Conservation (phyloP, 2,113 vertebrate genomes). For the Spilogale gracilis region DNA sequence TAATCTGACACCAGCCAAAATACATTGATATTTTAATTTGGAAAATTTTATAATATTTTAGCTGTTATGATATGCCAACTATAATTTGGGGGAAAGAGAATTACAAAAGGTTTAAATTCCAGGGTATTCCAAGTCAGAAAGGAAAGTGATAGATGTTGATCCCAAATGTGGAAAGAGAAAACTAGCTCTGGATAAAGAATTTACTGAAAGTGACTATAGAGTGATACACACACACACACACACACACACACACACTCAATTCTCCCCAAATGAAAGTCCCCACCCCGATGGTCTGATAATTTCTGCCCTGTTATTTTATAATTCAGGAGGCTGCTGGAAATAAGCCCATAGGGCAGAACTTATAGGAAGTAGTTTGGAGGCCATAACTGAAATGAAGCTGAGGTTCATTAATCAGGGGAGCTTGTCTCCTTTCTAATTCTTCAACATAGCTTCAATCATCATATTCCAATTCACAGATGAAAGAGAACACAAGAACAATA, state of each 20-base stretch:
- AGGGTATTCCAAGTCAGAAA: neutral
- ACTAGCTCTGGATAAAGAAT: neutral
- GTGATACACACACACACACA: neutral
- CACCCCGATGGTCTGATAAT: neutral
- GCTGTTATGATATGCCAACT: neutral
- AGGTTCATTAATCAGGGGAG: neutral
- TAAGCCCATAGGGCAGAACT: neutral
- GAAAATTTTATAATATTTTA: neutral
- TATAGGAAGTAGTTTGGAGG: neutral
- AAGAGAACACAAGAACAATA: neutral
- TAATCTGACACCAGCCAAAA: neutral
- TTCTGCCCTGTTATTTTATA: neutral
- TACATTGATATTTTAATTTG: neutral
- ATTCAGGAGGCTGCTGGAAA: neutral
- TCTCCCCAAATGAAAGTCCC: neutral
- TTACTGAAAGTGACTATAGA: neutral
- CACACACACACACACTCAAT: neutral
- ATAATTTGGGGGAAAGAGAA: neutral
- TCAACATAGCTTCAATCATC: neutral
- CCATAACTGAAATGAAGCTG: neutral
- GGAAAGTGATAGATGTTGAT: neutral
- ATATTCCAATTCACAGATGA: neutral
- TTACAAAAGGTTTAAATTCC: neutral
- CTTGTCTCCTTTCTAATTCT: neutral
- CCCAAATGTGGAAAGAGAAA: neutral